phyloP scores from a whole-genome alignment of 2,797 vertebrate genomes.

The Muraenolepis orangiensis region DNA sequence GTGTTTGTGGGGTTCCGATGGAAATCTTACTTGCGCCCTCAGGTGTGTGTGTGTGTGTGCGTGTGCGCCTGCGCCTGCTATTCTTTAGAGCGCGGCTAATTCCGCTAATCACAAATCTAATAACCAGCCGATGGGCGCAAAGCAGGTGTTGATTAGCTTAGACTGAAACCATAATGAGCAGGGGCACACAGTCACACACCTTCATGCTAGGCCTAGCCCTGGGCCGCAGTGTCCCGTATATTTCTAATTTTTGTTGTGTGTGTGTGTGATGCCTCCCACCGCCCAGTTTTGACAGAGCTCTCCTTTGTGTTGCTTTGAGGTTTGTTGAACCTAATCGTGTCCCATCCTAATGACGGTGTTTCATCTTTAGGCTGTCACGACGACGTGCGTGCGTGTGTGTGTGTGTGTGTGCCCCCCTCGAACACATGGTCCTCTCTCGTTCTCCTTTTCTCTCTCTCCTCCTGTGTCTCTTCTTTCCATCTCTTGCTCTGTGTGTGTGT shows the following conservation, averaged over 20 bases:
- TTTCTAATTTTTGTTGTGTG: neutral
- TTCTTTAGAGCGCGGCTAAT: conserved; percentile 16
- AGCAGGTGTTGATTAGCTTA: conserved; percentile 13
- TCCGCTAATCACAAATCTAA: conserved; percentile 18
- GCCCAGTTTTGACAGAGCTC: neutral
- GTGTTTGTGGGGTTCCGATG: neutral
- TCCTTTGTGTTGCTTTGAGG: neutral
- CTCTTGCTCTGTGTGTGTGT: no score
- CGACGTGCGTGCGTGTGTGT: no score
- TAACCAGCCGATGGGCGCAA: conserved; percentile 1
- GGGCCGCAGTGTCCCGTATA: neutral
- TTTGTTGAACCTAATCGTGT: neutral
- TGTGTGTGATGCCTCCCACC: neutral
- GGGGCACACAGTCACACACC: neutral
- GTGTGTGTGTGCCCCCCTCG: no score
- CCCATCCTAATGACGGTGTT: conserved; percentile 27
- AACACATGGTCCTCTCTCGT: conserved; percentile 1
- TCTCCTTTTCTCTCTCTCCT: neutral
- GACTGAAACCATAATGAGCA: conserved; percentile 2
- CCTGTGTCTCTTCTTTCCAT: no score
- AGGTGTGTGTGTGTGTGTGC: neutral
- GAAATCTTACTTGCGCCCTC: neutral
- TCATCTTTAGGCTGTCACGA: no score
- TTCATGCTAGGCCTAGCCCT: no score
- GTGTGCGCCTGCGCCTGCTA: conserved; percentile 20